phyloP scores from a whole-genome alignment of 2,888 invertebrate species.

The Microctonus brassicae region DNA sequence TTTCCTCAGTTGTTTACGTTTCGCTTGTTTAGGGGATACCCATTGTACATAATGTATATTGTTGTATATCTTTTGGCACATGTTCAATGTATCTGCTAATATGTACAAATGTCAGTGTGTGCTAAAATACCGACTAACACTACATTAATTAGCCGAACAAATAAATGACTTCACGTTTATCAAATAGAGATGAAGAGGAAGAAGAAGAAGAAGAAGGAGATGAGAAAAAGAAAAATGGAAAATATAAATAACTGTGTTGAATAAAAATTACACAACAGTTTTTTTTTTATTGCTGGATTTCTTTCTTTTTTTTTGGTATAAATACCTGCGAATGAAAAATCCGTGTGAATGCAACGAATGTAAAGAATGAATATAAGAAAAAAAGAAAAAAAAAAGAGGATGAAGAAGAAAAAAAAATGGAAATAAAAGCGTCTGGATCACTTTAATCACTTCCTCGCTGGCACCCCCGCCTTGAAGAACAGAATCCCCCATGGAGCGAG shows the following conservation, averaged over 20 bases:
- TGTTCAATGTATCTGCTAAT: not conserved
- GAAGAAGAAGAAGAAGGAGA: not conserved
- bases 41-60: slow-evolving; percentile 1
- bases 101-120: too few species aligned
- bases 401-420: not conserved
- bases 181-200: not conserved
- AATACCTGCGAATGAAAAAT: slow-evolving; percentile 4
- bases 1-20: slow-evolving; percentile 30
- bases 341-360: slow-evolving; percentile 13
- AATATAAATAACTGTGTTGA: not conserved
- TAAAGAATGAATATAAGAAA: slow-evolving; percentile 10
- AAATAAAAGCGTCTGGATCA: slow-evolving; percentile 21
- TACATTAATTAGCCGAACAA: not conserved
- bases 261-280: not conserved
- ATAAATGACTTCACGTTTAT: not conserved
- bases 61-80: not conserved
- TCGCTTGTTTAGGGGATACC: slow-evolving; percentile 11
- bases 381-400: not conserved
- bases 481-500: slow-evolving; percentile 11
- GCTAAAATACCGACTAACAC: not conserved
- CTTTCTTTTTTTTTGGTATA: not conserved
- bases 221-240: not conserved
- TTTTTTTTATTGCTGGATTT: not conserved
- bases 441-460: slow-evolving; percentile 30
- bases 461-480: slow-evolving; percentile 26